These are phyloP conservation scores for Benthosema pterotum DNA, from an alignment of 2,797 vertebrate genomes.

Conservation along the genomic window DNA sequence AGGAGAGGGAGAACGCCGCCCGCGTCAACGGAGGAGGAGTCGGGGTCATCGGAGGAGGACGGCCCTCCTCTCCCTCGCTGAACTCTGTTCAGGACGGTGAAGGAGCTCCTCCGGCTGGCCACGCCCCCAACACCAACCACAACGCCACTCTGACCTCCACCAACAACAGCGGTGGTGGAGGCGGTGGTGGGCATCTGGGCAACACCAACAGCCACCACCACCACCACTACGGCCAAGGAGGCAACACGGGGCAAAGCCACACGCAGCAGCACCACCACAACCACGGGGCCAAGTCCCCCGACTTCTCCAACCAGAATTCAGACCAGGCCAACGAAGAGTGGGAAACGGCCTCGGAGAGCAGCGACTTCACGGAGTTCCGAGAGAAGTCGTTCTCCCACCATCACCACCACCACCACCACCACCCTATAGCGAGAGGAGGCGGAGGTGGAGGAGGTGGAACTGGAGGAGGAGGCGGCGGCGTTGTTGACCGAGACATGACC, in stretches of 20 bases:
- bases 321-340: constrained; percentile 97
- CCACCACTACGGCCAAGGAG: constrained; percentile 80
- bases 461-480: constrained; percentile 55
- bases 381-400: constrained; percentile 81
- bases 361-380: constrained; percentile 92
- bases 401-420: constrained; percentile 71
- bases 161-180: constrained; percentile 48
- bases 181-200: constrained; percentile 44
- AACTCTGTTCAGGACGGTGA: constrained; percentile 76
- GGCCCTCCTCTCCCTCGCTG: constrained; percentile 62
- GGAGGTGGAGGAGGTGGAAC: constrained; percentile 63
- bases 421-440: constrained; percentile 62
- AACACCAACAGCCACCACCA: constrained; percentile 79
- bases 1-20: constrained; percentile 89
- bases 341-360: constrained; percentile 95
- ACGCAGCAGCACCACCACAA: constrained; percentile 82
- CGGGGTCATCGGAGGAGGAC: constrained; percentile 71
- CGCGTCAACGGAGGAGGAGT: constrained; percentile 82
- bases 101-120: constrained; percentile 52
- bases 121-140: constrained; percentile 72
- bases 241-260: constrained; percentile 63
- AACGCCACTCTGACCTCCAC: constrained; percentile 64
- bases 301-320: constrained; percentile 93
- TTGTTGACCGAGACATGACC: constrained; percentile 70
- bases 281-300: constrained; percentile 90